These are phyloP conservation scores for Nephrocerus scutellatus DNA, from an alignment of 2,888 invertebrate genomes.

Conservation along the genomic window DNA sequence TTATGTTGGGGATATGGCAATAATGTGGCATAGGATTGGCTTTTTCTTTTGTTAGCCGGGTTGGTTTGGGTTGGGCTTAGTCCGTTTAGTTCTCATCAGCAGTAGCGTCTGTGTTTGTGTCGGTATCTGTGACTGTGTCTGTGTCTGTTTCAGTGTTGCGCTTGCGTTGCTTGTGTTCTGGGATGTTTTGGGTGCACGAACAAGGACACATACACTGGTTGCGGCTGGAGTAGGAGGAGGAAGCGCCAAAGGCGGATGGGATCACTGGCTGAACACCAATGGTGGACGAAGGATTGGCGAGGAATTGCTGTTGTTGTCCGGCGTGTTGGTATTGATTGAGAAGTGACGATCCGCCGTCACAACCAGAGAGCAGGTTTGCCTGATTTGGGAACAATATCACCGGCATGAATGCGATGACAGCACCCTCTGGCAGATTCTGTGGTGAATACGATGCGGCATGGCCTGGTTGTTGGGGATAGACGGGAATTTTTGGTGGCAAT, in stretches of 20 bases:
- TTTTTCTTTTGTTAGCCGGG: too few species aligned
- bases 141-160: constrained; percentile 27
- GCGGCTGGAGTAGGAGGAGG: constrained; percentile 28
- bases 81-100: constrained; percentile 14
- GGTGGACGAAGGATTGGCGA: constrained; percentile 34
- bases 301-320: constrained; percentile 26
- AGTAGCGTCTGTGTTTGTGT: not conserved
- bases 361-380: too few species aligned
- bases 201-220: constrained; percentile 46
- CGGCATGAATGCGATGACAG: constrained; percentile 61
- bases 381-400: constrained; percentile 65
- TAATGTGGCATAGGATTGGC: too few species aligned
- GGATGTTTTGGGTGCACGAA: constrained; percentile 42
- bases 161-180: constrained; percentile 32
- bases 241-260: constrained; percentile 30
- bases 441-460: constrained; percentile 42
- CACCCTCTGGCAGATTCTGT: constrained; percentile 51
- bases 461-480: constrained; percentile 40
- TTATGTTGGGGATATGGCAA: too few species aligned
- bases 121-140: too few species aligned
- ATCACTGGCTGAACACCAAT: constrained; percentile 40
- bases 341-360: too few species aligned
- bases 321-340: constrained; percentile 37
- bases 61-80: too few species aligned
- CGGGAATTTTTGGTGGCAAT: constrained; percentile 40